Percentiles rank a stretch among this genome's conserved stretches.
phyloP scores from a whole-genome alignment of 2,113 vertebrate genomes.

The Tamias sibiricus region DNA sequence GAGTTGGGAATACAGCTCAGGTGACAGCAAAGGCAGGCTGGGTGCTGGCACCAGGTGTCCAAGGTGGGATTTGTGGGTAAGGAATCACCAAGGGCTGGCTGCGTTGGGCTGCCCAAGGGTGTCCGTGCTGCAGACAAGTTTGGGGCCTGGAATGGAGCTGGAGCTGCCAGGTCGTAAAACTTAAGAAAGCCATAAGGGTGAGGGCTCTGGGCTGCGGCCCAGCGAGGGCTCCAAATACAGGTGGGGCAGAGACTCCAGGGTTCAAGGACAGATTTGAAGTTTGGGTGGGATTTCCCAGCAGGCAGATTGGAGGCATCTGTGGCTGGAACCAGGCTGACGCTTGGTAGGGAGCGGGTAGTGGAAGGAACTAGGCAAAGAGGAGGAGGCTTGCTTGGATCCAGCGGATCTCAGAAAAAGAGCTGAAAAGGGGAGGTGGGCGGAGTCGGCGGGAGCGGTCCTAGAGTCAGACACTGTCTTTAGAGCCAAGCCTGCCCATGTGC shows the following conservation, averaged over 20 bases:
- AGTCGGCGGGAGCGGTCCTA: constrained; percentile 43
- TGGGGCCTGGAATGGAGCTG: rapidly evolving
- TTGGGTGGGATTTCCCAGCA: constrained; percentile 39
- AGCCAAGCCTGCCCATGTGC: constrained; percentile 64
- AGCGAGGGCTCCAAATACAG: constrained; percentile 23
- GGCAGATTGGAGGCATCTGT: constrained; percentile 76
- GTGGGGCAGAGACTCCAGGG: rapidly evolving
- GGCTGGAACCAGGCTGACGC: background rate
- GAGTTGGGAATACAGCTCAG: background rate
- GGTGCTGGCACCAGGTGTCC: constrained; percentile 56
- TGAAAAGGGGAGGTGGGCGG: constrained; percentile 14
- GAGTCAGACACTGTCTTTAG: constrained; percentile 84
- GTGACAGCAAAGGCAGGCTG: constrained; percentile 47
- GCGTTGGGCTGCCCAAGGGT: constrained; percentile 81
- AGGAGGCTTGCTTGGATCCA: constrained; percentile 64
- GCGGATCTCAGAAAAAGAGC: constrained; percentile 80
- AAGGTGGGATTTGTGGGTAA: constrained; percentile 64
- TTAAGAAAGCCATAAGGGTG: constrained; percentile 82
- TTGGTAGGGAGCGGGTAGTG: background rate
- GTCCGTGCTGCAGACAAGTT: constrained; percentile 43
- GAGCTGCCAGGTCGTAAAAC: constrained; percentile 33
- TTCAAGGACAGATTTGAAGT: constrained; percentile 59
- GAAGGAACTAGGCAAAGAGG: constrained; percentile 50
- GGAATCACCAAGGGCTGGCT: constrained; percentile 79
- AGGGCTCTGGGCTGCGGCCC: background rate